These are phyloP conservation scores for Gambusia holbrooki DNA, from an alignment of 2,113 vertebrate genomes.

Conservation along the genomic window DNA sequence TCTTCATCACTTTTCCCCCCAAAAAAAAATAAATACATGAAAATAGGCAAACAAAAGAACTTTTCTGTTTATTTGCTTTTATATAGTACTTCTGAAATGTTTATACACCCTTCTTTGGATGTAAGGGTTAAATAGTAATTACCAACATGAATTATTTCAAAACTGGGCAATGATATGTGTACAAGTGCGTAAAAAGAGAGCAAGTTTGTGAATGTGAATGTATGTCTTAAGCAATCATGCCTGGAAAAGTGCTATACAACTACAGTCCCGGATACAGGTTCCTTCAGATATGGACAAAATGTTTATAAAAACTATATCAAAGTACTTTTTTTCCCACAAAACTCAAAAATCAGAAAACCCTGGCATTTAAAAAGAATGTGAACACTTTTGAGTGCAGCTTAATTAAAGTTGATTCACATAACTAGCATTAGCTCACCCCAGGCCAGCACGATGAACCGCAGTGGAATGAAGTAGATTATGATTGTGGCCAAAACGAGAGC, in stretches of 20 bases:
- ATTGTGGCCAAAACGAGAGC: conserved; percentile 86
- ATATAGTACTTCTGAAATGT: neutral
- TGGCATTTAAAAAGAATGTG: neutral
- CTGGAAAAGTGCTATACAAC: too few relatives aligned
- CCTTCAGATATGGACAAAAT: neutral
- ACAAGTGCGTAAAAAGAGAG: too few relatives aligned
- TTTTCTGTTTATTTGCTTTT: neutral
- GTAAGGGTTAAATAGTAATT: neutral
- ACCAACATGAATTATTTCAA: neutral
- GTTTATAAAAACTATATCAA: neutral
- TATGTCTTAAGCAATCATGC: too few relatives aligned
- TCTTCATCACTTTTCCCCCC: neutral
- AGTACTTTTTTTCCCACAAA: neutral
- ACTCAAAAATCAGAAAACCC: neutral
- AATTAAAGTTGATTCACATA: neutral
- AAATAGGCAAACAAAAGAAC: neutral
- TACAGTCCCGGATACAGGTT: neutral
- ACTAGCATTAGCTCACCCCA: conserved; percentile 88
- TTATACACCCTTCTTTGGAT: neutral
- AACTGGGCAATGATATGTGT: too few relatives aligned
- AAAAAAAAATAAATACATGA: neutral
- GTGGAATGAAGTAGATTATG: conserved; percentile 93
- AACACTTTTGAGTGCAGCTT: neutral
- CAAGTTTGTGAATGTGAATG: too few relatives aligned
- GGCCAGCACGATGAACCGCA: conserved; percentile 94